Conservation (phyloP, 2,888 invertebrate species). For the Apamea anceps region DNA sequence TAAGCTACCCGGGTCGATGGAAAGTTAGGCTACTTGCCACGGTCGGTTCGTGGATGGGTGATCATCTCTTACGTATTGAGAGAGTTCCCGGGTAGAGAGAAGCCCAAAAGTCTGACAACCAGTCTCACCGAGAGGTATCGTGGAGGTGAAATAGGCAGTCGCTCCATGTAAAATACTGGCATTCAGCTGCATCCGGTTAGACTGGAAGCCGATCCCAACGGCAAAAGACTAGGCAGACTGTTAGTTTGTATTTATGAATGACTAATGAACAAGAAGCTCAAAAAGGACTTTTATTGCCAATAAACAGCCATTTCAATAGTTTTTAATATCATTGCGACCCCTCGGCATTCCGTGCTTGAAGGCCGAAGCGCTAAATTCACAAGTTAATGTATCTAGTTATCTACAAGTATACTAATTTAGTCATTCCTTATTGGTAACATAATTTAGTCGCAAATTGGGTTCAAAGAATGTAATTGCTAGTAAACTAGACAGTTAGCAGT, state of each 20-base stretch:
- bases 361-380: constrained; percentile 6
- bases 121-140: neutral
- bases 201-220: neutral
- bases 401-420: neutral
- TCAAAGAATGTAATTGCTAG: neutral
- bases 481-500: constrained; percentile 17
- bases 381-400: constrained; percentile 1
- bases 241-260: neutral
- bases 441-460: neutral
- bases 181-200: neutral
- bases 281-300: neutral
- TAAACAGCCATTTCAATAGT: neutral
- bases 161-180: neutral
- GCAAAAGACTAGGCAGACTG: neutral
- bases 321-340: neutral
- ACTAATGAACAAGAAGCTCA: neutral
- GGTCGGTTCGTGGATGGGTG: neutral
- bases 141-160: neutral
- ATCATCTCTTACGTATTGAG: neutral
- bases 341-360: constrained; percentile 5
- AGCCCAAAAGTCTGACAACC: neutral
- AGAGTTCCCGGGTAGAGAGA: neutral
- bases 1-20: neutral
- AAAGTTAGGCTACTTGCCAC: neutral
- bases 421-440: constrained; percentile 7